A percentile compares a stretch with the other conserved stretches of the same genome.
Conservation (phyloP, 2,113 vertebrate species). For the Seriola aureovittata region DNA sequence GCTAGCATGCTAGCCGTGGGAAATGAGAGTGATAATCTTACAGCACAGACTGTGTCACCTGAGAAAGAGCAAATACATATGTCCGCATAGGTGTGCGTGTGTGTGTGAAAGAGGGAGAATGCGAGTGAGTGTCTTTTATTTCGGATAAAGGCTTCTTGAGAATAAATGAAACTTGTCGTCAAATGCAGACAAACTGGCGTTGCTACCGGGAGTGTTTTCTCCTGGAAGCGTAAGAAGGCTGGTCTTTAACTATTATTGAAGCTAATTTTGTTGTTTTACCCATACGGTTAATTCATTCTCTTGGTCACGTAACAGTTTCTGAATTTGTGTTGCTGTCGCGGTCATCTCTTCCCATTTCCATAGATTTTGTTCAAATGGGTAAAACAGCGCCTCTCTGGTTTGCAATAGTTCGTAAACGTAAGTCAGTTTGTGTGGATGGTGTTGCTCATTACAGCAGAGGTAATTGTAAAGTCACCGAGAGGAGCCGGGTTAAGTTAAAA, state of each 20-base stretch:
- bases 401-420: neutral
- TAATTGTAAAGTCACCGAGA: neutral
- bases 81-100: neutral
- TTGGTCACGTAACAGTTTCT: neutral
- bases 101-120: neutral
- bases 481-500: neutral
- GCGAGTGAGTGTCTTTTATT: neutral
- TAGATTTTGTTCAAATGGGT: neutral
- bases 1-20: conserved; percentile 57
- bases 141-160: neutral
- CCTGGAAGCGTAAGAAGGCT: neutral
- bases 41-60: neutral
- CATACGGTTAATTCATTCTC: neutral
- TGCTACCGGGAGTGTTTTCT: neutral
- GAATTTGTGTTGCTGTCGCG: neutral
- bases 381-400: conserved; percentile 45
- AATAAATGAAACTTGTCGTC: neutral
- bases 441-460: neutral
- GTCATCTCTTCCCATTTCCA: neutral
- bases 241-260: neutral
- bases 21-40: conserved; percentile 12
- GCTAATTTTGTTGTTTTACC: neutral
- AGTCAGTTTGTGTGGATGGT: conserved; percentile 12
- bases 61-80: neutral
- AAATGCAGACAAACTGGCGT: neutral